phyloP scores from a whole-genome alignment of 2,797 vertebrate genomes.

The Anguilla pacifica region DNA sequence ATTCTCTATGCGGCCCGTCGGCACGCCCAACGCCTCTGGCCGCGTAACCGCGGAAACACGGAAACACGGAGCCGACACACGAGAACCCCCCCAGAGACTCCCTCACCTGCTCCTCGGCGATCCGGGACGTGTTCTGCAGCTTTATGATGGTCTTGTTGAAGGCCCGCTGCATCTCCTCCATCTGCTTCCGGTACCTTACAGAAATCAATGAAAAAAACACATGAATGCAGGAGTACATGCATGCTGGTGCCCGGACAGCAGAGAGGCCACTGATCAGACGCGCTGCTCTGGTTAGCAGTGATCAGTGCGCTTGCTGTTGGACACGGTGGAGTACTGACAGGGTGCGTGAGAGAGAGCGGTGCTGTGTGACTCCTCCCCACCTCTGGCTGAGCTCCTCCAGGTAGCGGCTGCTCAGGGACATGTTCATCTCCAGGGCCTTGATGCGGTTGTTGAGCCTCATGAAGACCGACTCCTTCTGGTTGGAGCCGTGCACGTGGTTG shows the following conservation, averaged over 20 bases:
- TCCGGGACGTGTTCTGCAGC: constrained; percentile 95
- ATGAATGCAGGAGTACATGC: neutral
- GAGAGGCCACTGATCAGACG: neutral
- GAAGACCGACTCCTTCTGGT: constrained; percentile 97
- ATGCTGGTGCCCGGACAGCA: neutral
- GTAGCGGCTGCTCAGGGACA: constrained; percentile 97
- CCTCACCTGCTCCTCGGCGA: constrained; percentile 93
- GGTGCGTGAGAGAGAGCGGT: neutral
- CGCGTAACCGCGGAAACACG: no score
- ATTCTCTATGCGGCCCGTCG: neutral
- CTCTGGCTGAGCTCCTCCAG: constrained; percentile 98
- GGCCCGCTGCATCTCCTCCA: constrained; percentile 99
- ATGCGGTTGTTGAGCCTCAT: constrained; percentile 99
- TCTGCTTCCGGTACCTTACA: constrained; percentile 94
- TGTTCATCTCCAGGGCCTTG: constrained; percentile 98
- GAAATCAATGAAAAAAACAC: constrained; percentile 27
- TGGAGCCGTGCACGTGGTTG: constrained; percentile 85
- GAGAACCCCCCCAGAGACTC: neutral
- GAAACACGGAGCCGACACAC: neutral
- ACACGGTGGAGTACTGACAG: neutral
- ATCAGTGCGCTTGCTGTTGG: neutral
- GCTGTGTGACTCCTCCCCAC: constrained; percentile 54
- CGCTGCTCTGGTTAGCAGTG: neutral
- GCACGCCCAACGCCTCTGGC: no score
- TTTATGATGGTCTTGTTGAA: constrained; percentile 99